A percentile compares a stretch with the other conserved stretches of the same genome.
phyloP scores from a whole-genome alignment of 2,113 vertebrate species.

The Rhadina sibilatrix region DNA sequence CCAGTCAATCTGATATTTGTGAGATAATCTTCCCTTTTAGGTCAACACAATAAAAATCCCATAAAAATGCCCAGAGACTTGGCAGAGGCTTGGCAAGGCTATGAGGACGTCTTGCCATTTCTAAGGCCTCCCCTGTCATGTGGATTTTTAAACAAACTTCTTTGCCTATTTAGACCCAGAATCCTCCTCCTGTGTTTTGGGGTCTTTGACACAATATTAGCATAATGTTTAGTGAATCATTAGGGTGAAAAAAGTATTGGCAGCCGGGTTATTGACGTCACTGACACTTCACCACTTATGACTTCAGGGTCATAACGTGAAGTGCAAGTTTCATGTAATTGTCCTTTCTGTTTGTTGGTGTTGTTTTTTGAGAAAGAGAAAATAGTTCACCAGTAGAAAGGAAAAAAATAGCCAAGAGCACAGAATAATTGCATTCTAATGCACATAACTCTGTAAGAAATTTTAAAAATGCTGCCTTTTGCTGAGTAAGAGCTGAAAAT shows the following conservation, averaged over 20 bases:
- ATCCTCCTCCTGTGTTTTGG: background rate
- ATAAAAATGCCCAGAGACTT: background rate
- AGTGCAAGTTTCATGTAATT: background rate
- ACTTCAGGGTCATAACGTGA: background rate
- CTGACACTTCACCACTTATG: background rate
- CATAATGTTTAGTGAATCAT: background rate
- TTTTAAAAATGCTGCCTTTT: background rate
- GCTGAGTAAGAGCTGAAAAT: background rate
- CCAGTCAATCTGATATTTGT: background rate
- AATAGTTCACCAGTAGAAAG: background rate
- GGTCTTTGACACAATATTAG: background rate
- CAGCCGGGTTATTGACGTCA: background rate
- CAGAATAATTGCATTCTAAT: background rate
- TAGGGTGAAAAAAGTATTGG: background rate
- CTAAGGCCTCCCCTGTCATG: background rate
- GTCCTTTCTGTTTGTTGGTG: background rate
- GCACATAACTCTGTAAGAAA: background rate
- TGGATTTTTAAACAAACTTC: background rate
- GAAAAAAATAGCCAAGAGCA: background rate
- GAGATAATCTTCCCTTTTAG: background rate
- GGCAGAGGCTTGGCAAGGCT: background rate
- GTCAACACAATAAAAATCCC: background rate
- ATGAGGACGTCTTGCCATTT: background rate
- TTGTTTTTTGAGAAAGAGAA: background rate
- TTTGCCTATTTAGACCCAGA: background rate